A percentile compares a stretch with the other conserved stretches of the same genome.
Conservation (phyloP, 1,140 invertebrate genomes). For the Drosophila trapezifrons region DNA sequence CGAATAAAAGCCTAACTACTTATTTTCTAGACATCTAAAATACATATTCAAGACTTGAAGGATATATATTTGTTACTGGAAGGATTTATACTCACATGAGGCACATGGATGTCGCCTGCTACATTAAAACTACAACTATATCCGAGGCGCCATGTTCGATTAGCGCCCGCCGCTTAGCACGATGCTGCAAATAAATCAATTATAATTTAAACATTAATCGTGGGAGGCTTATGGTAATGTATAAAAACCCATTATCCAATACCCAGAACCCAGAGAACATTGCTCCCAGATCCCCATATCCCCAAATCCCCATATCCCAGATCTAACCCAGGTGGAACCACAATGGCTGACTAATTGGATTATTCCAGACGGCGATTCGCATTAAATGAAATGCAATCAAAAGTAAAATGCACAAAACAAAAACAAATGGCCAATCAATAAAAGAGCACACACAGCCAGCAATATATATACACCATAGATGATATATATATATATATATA, state of each 20-base stretch:
- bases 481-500: neutral
- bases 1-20: no score
- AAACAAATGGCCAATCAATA: conserved; percentile 57
- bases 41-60: neutral
- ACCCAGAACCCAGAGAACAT: conserved; percentile 11
- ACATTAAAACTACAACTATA: conserved; percentile 84
- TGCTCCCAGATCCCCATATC: conserved; percentile 14
- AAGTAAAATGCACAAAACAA: conserved; percentile 35
- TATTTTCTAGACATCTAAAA: no score
- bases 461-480: neutral
- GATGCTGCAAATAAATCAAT: conserved; percentile 68
- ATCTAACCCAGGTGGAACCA: conserved; percentile 2
- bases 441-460: neutral
- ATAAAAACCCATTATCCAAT: no score
- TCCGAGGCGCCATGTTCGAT: conserved; percentile 84
- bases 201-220: neutral
- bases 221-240: neutral
- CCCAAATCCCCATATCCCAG: conserved; percentile 10
- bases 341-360: conserved; percentile 61
- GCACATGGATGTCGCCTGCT: conserved; percentile 84
- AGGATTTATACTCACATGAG: conserved; percentile 77
- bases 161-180: conserved; percentile 84
- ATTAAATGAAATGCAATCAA: conserved; percentile 62
- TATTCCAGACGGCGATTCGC: conserved; percentile 41
- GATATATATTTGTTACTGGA: neutral